Conservation (phyloP, 2,797 vertebrate genomes). For the Gallinago solitaria region DNA sequence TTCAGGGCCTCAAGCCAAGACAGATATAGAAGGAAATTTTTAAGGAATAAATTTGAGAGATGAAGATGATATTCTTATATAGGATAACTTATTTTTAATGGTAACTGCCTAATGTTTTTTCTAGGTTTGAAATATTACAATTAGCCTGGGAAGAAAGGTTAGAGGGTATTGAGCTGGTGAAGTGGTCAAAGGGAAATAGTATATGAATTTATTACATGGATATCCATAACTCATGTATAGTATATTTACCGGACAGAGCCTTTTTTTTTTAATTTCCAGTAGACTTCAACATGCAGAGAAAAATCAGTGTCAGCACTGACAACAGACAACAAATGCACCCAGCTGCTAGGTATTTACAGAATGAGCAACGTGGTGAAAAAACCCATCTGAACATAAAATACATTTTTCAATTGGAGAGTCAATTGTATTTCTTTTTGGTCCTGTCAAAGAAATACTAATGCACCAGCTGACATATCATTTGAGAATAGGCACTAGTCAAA, state of each 20-base stretch:
- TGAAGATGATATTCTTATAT: not conserved
- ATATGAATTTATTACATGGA: not conserved
- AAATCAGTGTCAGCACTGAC: not conserved
- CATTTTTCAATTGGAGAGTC: not conserved
- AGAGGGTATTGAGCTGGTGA: not conserved
- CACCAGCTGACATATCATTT: not conserved
- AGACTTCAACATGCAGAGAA: not conserved
- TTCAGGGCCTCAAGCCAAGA: slow-evolving; percentile 27
- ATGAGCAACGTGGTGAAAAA: not conserved
- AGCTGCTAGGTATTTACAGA: not conserved
- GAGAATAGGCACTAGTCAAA: not conserved
- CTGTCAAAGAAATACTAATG: not conserved
- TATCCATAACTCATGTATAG: not conserved
- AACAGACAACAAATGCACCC: not conserved
- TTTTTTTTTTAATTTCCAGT: not conserved
- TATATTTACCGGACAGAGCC: not conserved
- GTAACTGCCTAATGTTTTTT: not conserved
- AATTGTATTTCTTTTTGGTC: not conserved
- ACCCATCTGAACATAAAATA: not conserved
- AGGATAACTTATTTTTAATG: not conserved
- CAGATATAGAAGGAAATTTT: not conserved
- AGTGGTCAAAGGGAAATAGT: not conserved
- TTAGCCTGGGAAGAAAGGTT: not conserved
- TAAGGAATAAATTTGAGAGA: not conserved
- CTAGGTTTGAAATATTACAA: not conserved